Percentiles rank a stretch among this genome's conserved stretches.
Conservation (phyloP, 2,797 vertebrate genomes). For the Gallinago stenura region DNA sequence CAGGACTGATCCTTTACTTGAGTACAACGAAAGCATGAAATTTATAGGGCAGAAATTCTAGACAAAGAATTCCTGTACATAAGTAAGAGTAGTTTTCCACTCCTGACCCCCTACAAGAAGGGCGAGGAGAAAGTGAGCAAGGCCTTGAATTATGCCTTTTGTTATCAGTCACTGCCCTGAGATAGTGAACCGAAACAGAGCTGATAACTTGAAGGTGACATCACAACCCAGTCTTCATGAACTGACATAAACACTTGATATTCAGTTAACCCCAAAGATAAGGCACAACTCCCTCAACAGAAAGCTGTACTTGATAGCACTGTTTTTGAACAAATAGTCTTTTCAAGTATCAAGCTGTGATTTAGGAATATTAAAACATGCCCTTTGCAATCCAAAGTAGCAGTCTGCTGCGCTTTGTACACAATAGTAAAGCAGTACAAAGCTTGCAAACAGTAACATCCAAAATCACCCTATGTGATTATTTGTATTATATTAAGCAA, state of each 20-base stretch:
- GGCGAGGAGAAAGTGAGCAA: conserved; percentile 70
- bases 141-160: conserved; percentile 77
- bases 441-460: background rate
- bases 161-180: conserved; percentile 68
- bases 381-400: background rate
- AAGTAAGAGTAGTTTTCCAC: conserved; percentile 69
- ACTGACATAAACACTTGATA: conserved; percentile 84
- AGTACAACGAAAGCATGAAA: conserved; percentile 13
- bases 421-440: background rate
- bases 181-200: conserved; percentile 76
- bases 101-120: conserved; percentile 61
- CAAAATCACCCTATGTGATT: background rate
- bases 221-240: conserved; percentile 76
- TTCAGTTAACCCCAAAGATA: conserved; percentile 72
- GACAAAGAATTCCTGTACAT: conserved; percentile 71
- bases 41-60: conserved; percentile 14
- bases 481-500: background rate
- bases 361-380: background rate
- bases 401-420: background rate
- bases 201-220: conserved; percentile 81
- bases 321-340: background rate
- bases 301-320: conserved; percentile 63
- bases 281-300: conserved; percentile 68
- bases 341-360: background rate
- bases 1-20: background rate